phyloP scores from a whole-genome alignment of 2,113 vertebrate species.

The Phylloscopus trochiloides region DNA sequence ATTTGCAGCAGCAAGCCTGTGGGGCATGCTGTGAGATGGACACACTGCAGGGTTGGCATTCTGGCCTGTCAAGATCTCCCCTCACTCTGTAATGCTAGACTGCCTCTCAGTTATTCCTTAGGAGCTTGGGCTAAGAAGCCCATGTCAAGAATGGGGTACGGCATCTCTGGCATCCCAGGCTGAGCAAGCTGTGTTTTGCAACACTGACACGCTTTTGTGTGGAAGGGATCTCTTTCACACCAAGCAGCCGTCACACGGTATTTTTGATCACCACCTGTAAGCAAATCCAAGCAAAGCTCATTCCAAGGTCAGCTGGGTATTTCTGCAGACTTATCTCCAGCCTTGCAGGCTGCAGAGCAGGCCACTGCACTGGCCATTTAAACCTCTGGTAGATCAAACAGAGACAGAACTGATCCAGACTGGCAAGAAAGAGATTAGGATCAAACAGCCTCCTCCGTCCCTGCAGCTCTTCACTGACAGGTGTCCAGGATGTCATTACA shows the following conservation, averaged over 20 bases:
- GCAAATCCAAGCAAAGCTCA: slow-evolving; percentile 38
- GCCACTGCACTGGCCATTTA: neutral
- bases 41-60: neutral
- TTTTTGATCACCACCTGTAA: slow-evolving; percentile 41
- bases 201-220: slow-evolving; percentile 13
- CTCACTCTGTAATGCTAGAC: neutral
- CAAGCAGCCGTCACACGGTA: neutral
- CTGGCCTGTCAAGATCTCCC: neutral
- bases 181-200: slow-evolving; percentile 42
- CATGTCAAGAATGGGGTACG: neutral
- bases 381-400: slow-evolving; percentile 19
- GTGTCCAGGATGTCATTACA: slow-evolving; percentile 45
- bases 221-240: slow-evolving; percentile 36
- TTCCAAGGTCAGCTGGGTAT: slow-evolving; percentile 66
- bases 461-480: slow-evolving; percentile 10
- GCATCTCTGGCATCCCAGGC: slow-evolving; percentile 54
- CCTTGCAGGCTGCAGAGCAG: neutral
- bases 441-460: neutral
- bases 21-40: neutral
- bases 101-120: neutral
- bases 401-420: slow-evolving; percentile 20
- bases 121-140: neutral
- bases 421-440: slow-evolving; percentile 50
- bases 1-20: neutral
- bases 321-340: slow-evolving; percentile 49